Conservation (phyloP, 2,888 invertebrate genomes). For the Platypus cylindrus region DNA sequence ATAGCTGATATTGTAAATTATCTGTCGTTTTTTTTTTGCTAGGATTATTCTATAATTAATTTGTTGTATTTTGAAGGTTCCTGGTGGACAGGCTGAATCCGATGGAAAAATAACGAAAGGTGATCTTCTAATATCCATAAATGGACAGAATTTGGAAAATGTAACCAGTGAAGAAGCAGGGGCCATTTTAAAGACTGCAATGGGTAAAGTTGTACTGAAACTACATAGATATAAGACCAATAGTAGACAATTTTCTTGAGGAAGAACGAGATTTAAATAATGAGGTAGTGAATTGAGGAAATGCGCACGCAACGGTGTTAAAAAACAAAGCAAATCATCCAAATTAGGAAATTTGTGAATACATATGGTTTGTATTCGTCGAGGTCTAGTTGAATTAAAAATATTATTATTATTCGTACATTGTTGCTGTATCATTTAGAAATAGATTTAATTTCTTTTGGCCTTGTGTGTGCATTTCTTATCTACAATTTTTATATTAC, state of each 20-base stretch:
- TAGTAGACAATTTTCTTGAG: constrained; percentile 21
- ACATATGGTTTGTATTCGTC: too few relatives aligned
- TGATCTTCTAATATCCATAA: constrained; percentile 79
- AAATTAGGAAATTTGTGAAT: too few relatives aligned
- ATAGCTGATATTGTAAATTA: constrained; percentile 85
- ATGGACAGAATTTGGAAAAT: constrained; percentile 69
- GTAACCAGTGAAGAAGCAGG: constrained; percentile 76
- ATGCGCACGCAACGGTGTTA: too few relatives aligned
- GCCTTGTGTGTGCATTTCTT: too few relatives aligned
- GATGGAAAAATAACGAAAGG: constrained; percentile 87
- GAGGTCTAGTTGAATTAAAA: too few relatives aligned
- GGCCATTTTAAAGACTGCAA: constrained; percentile 76
- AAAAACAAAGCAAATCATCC: too few relatives aligned
- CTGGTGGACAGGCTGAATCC: constrained; percentile 75
- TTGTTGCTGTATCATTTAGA: too few relatives aligned
- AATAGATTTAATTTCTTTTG: too few relatives aligned
- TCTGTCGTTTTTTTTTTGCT: too few relatives aligned
- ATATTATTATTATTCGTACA: too few relatives aligned
- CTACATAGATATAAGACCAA: constrained; percentile 73
- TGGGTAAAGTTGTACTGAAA: constrained; percentile 71
- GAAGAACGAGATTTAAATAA: background rate
- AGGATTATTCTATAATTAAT: background rate
- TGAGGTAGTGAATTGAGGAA: background rate
- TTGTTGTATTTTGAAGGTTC: constrained; percentile 44
- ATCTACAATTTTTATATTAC: too few relatives aligned